These are phyloP conservation scores for Apotomis betuletana DNA, from an alignment of 2,888 invertebrate genomes.

Conservation along the genomic window DNA sequence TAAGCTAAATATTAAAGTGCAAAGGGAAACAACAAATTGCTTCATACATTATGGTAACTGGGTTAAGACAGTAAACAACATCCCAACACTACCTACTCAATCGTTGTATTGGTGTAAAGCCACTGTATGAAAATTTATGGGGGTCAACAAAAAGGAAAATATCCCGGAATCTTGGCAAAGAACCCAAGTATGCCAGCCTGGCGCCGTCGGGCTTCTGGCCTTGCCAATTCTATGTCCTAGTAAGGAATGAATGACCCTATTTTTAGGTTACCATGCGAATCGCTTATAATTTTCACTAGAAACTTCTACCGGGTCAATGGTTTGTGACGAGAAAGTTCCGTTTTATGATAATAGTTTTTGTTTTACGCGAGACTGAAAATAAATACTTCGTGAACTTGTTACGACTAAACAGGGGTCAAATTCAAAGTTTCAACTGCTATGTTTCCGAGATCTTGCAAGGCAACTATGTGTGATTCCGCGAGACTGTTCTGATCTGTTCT, in stretches of 20 bases:
- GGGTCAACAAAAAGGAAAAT: constrained; percentile 43
- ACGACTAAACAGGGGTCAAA: not conserved
- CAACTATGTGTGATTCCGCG: no score
- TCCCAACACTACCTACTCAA: constrained; percentile 21
- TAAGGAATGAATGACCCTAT: constrained; percentile 49
- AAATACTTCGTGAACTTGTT: not conserved
- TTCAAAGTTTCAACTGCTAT: no score
- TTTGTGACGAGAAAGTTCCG: not conserved
- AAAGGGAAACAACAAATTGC: no score
- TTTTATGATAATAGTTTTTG: constrained; percentile 33
- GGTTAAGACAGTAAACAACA: constrained; percentile 19
- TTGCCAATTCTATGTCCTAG: constrained; percentile 63
- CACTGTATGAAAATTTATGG: constrained; percentile 36
- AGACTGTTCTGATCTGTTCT: no score
- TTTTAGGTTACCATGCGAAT: constrained; percentile 37
- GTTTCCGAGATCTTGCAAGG: no score
- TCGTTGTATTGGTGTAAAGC: constrained; percentile 32
- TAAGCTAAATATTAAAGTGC: no score
- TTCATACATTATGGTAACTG: not conserved
- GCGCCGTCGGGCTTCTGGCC: constrained; percentile 61
- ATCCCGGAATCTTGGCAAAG: constrained; percentile 61
- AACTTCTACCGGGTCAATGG: constrained; percentile 17
- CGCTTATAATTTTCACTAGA: constrained; percentile 16
- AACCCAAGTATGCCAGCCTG: constrained; percentile 60
- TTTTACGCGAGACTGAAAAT: constrained; percentile 7